Evolutionary conservation across 2,113 vertebrate species (phyloP).

Genomic region (Bujurquina vittata): DNA sequence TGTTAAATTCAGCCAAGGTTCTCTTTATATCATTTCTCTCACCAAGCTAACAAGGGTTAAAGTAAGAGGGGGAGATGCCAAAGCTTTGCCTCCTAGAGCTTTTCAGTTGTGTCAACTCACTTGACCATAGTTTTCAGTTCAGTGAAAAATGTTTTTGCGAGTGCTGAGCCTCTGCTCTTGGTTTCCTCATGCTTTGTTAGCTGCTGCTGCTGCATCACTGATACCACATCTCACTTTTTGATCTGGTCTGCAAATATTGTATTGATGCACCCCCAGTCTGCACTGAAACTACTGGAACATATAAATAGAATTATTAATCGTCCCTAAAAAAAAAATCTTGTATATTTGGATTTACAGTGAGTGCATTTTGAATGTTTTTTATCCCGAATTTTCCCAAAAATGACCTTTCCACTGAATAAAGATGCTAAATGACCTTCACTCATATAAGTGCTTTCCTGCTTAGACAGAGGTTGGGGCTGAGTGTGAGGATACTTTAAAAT

Average conservation of each 20-base stretch:
- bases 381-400: too few relatives aligned
- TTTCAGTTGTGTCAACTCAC: neutral
- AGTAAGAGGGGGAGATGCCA: neutral
- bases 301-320: neutral
- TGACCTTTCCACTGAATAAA: too few relatives aligned
- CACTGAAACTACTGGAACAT: neutral
- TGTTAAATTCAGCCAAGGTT: neutral
- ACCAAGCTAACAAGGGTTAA: neutral
- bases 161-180: neutral
- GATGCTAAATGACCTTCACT: too few relatives aligned
- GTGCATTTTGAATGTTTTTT: too few relatives aligned
- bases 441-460: too few relatives aligned
- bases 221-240: neutral
- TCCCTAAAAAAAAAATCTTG: neutral
- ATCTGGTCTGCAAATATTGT: neutral
- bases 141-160: neutral
- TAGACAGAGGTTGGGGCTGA: too few relatives aligned
- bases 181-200: neutral
- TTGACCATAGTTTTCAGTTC: neutral
- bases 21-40: neutral
- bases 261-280: neutral
- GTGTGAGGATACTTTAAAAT: too few relatives aligned
- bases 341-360: neutral
- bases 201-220: neutral
- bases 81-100: neutral